Base-by-base conservation (phyloP, 2,113 vertebrate species). In the Grallaria varia region DNA sequence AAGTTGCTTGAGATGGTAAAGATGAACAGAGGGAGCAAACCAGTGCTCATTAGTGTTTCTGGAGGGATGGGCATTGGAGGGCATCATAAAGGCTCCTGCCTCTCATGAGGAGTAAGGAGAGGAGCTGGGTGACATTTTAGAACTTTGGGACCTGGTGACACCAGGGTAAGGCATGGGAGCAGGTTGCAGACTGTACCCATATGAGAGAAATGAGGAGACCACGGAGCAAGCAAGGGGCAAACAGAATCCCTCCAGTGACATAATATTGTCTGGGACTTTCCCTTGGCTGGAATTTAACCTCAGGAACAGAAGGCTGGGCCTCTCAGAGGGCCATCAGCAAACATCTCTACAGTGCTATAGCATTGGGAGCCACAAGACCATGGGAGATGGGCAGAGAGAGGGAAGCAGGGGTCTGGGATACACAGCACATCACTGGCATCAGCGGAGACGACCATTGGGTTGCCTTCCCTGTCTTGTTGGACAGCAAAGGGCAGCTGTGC, bases 361-460 rank as follows among this genome's bases (percentile, higher is more conserved):
- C 12, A 10, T 15, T 73, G 53, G 37, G 31, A 71, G 44, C 25
- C 60, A 58, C 25, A 45, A 30, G n/a, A 45, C 30, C 40, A 21
- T 0, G 0, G 53, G 50, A 53, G 20, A 11, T 6, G 31, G 3
- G n/a, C n/a, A 68, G 55, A 73, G 44, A 16, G 13, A 24, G 31
- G 52, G 31, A 59, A 71, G 39, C 33, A 39, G 59, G 1, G 2
- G 15, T 30, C n/a, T 59, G 69, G 30, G 30, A 72, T 22, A 44
- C 27, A 8, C n/a, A 3, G 6, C 27, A 9, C 37, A 4, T 8
- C 24, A 6, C 78, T 20, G 44, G 10, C 12, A 12, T 4, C 56
- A 64, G 14, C 6, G 35, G 44, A 83, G 31, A 22, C 4, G 14
- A 20, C 21, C 52, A 4, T 55, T n/a, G 58, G 20, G 22, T 4